Conservation (phyloP, 2,113 vertebrate genomes). For the Cyrtonyx montezumae region DNA sequence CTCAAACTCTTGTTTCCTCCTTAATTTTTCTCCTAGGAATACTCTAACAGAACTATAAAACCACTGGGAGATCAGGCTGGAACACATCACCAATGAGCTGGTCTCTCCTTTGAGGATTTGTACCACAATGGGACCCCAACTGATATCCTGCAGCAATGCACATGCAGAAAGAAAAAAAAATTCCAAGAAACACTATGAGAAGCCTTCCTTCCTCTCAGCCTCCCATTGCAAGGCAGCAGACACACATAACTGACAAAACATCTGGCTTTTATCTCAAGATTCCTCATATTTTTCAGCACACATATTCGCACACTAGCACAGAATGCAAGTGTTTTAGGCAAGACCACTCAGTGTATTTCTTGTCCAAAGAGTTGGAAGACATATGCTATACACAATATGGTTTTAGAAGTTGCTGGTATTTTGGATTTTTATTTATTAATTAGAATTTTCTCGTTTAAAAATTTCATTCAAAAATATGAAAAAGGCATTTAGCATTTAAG, state of each 20-base stretch:
- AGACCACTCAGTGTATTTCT: background rate
- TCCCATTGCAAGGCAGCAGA: background rate
- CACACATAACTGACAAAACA: background rate
- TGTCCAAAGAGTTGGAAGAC: background rate
- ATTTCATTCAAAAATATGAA: background rate
- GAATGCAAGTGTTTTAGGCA: background rate
- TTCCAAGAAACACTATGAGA: background rate
- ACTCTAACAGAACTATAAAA: conserved; percentile 16
- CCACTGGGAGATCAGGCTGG: conserved; percentile 17
- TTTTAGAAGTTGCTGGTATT: background rate
- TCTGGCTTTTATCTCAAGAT: conserved; percentile 20
- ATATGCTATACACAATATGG: background rate
- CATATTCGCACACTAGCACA: background rate
- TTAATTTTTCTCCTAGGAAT: conserved; percentile 15
- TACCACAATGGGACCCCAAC: background rate
- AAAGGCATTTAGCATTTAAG: background rate
- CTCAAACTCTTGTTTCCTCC: background rate
- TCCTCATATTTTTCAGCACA: background rate
- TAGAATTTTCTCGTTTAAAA: background rate
- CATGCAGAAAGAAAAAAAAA: background rate
- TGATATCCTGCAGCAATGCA: background rate
- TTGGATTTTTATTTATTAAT: background rate
- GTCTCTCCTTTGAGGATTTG: conserved; percentile 22
- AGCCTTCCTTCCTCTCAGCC: background rate
- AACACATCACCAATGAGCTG: conserved; percentile 21